A percentile compares a stretch with the other conserved stretches of the same genome.
Conservation (phyloP, 2,797 vertebrate species). For the Toxotes lorentzi region DNA sequence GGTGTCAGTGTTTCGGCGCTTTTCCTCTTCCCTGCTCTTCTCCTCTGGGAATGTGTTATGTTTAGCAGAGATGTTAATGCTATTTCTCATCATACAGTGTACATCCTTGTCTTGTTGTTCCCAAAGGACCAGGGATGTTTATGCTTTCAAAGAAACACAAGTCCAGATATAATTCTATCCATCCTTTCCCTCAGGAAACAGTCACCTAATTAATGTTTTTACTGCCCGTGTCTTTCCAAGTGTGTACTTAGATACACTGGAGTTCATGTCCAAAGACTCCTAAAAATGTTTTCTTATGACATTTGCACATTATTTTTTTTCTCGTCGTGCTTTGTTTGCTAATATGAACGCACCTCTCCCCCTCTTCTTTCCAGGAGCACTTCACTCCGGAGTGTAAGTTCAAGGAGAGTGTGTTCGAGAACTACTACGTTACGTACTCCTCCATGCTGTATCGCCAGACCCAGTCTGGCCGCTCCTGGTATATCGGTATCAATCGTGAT, state of each 20-base stretch:
- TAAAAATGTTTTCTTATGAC: constrained; percentile 25
- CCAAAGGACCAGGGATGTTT: constrained; percentile 55
- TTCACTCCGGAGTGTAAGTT: constrained; percentile 99
- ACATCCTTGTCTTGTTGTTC: constrained; percentile 52
- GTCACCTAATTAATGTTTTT: constrained; percentile 59
- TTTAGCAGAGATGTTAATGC: constrained; percentile 69
- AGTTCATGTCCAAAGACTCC: constrained; percentile 58
- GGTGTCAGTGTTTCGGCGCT: constrained; percentile 31
- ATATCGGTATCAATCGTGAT: constrained; percentile 97
- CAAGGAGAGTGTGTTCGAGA: constrained; percentile 99
- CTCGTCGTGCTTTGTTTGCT: constrained; percentile 42
- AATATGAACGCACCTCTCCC: constrained; percentile 31
- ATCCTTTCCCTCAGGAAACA: constrained; percentile 50
- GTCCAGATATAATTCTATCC: constrained; percentile 55
- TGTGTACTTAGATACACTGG: constrained; percentile 22
- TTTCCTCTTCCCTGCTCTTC: constrained; percentile 52
- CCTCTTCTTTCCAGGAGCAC: constrained; percentile 88
- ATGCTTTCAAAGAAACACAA: constrained; percentile 70
- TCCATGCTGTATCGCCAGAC: constrained; percentile 99
- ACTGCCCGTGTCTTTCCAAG: constrained; percentile 19
- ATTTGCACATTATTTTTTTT: constrained; percentile 35
- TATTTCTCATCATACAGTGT: constrained; percentile 33
- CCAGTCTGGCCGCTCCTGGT: constrained; percentile 97
- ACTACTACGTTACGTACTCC: constrained; percentile 99
- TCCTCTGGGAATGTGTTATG: constrained; percentile 58